Base-by-base conservation (phyloP, 37 sponge, comb jelly and placozoan genomes). In the Halisarca cf. caerulea region DNA sequence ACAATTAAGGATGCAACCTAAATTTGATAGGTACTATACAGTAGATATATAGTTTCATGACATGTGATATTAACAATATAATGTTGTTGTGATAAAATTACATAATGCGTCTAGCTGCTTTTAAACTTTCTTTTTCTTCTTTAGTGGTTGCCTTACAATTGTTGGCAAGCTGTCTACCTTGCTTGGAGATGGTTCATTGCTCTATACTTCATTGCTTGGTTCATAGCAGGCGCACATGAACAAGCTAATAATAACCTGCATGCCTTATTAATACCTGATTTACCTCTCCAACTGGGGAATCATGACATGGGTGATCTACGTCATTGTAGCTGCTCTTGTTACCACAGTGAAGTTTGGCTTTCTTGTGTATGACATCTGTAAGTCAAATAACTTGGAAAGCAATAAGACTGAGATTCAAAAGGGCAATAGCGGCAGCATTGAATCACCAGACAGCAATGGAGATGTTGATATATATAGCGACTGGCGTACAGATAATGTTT, bases 251-350 rank as follows among this genome's bases (percentile, higher is more conserved):
- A 27, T 14, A 36, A 34, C 8, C 34, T 71, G n/a, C n/a, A n/a
- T n/a, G n/a, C n/a, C n/a, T n/a, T n/a, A n/a, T 1, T 81, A 82
- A 43, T 87, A 51, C 14, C 25, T 91, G 39, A 87, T 91, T 41
- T 91, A 69, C 41, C 51, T 91, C 39, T 70, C 88, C 37, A 66
- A 84, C 78, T 91, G 84, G 91, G 85, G 80, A 0, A 61, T 72
- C 8, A 5, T 86, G 35, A 20, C 74, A 33, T 83, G 78, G 69
- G 58, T 54, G 18, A 20, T 45, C 4, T 88, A 88, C 20, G 79
- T 88, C 34, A 28, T 88, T 1, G 34, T 47, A 25, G 79, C 89
- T 35, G 89, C 84, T 11, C n/a, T 79, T 8, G 25, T 80, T 23
- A 27, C 27, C 34, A 83, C 84, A 25, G 47, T 69, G 39, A 69